Percentiles rank a stretch among this genome's conserved stretches.
Evolutionary conservation across 2,797 vertebrate genomes (phyloP).

Genomic region (Carcharodon carcharias): DNA sequence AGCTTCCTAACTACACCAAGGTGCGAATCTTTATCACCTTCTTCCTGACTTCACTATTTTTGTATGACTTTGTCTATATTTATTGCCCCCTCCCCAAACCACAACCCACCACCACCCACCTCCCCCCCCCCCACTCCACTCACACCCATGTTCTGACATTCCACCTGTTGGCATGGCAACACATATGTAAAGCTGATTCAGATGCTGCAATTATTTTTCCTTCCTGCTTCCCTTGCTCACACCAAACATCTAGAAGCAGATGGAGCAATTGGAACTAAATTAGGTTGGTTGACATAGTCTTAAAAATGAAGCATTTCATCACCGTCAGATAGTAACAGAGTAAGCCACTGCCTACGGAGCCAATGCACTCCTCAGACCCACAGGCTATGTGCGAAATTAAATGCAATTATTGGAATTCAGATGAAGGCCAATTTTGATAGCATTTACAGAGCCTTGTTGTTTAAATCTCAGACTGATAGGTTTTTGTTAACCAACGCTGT

Average conservation of each 20-base stretch:
- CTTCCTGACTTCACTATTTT: background rate
- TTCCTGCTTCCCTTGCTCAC: background rate
- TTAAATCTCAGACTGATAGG: background rate
- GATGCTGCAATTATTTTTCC: background rate
- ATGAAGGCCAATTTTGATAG: too few species aligned
- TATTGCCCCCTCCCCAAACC: background rate
- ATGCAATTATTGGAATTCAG: background rate
- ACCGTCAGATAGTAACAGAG: background rate
- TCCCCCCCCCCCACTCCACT: background rate
- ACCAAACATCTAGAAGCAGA: background rate
- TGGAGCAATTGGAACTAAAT: background rate
- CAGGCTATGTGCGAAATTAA: background rate
- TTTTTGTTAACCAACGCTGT: background rate
- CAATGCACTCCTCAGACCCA: background rate
- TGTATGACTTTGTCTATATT: background rate
- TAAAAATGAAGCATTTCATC: background rate
- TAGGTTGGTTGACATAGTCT: background rate
- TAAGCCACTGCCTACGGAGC: background rate
- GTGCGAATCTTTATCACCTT: background rate
- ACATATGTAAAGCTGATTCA: background rate
- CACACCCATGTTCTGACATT: background rate
- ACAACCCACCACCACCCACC: too few species aligned
- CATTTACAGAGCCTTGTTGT: background rate
- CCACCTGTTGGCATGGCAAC: background rate
- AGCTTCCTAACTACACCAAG: background rate